These are phyloP conservation scores for Muscina levida DNA, from an alignment of 2,888 invertebrate genomes.

Conservation along the genomic window DNA sequence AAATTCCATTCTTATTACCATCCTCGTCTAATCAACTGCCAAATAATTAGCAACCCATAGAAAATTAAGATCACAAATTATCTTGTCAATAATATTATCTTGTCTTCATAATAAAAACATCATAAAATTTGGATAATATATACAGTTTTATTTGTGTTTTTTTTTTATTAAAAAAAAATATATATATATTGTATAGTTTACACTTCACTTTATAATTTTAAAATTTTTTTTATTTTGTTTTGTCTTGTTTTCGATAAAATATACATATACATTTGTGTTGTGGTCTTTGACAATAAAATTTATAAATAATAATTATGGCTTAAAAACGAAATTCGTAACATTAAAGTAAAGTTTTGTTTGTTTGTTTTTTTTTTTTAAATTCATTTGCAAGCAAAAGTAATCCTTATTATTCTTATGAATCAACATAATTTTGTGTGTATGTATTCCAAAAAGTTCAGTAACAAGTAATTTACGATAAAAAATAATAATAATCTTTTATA, in stretches of 20 bases:
- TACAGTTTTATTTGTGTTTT: slow-evolving; percentile 18
- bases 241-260: not conserved
- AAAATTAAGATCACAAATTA: too few species aligned
- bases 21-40: too few species aligned
- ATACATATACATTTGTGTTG: slow-evolving; percentile 23
- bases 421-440: slow-evolving; percentile 24
- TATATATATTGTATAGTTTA: too few species aligned
- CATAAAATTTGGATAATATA: slow-evolving; percentile 2
- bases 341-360: not conserved
- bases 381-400: not conserved
- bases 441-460: too few species aligned
- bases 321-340: slow-evolving; percentile 41
- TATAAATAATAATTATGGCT: slow-evolving; percentile 64
- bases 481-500: too few species aligned
- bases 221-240: too few species aligned
- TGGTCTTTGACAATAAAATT: slow-evolving; percentile 12
- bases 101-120: too few species aligned
- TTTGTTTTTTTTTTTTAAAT: not conserved
- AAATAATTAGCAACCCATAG: too few species aligned
- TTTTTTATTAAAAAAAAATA: not conserved
- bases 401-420: not conserved
- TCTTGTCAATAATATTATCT: too few species aligned
- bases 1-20: too few species aligned
- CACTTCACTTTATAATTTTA: too few species aligned
- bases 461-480: too few species aligned